phyloP scores from a whole-genome alignment of 2,797 vertebrate genomes.

The Nasua narica region DNA sequence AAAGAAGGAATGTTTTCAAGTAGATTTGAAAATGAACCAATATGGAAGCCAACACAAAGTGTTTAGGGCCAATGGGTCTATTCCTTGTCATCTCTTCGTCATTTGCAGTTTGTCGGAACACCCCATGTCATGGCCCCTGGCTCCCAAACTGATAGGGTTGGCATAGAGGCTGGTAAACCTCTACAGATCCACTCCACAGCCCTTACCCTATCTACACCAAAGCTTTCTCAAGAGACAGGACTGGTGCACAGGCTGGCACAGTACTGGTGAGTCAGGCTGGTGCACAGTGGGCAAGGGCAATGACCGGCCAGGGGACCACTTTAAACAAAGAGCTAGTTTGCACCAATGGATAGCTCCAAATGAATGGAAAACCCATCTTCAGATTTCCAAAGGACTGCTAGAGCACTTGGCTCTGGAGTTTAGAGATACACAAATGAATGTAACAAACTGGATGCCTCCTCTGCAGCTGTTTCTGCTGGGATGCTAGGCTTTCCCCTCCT shows the following conservation, averaged over 20 bases:
- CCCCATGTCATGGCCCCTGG: conserved; percentile 49
- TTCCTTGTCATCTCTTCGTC: conserved; percentile 81
- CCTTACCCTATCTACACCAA: background rate
- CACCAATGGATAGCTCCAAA: conserved; percentile 43
- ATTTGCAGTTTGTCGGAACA: conserved; percentile 65
- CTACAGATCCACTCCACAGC: background rate
- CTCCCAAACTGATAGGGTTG: background rate
- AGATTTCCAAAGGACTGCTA: conserved; percentile 61
- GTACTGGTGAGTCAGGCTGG: background rate
- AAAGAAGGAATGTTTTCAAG: conserved; percentile 79
- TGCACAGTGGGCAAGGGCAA: background rate
- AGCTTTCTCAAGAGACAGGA: background rate
- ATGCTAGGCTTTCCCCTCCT: conserved; percentile 43
- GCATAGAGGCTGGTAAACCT: background rate
- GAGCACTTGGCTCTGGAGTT: conserved; percentile 6
- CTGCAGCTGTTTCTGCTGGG: conserved; percentile 48
- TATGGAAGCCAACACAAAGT: conserved; percentile 73
- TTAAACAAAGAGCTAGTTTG: conserved; percentile 68
- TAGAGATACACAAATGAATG: background rate
- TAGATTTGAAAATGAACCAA: conserved; percentile 80
- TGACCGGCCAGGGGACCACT: conserved; percentile 62
- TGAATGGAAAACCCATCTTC: conserved; percentile 76
- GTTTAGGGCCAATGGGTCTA: conserved; percentile 78
- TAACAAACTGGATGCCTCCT: conserved; percentile 37
- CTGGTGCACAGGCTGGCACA: too few species aligned